phyloP scores from a whole-genome alignment of 2,888 invertebrate genomes.

The Busseola fusca region DNA sequence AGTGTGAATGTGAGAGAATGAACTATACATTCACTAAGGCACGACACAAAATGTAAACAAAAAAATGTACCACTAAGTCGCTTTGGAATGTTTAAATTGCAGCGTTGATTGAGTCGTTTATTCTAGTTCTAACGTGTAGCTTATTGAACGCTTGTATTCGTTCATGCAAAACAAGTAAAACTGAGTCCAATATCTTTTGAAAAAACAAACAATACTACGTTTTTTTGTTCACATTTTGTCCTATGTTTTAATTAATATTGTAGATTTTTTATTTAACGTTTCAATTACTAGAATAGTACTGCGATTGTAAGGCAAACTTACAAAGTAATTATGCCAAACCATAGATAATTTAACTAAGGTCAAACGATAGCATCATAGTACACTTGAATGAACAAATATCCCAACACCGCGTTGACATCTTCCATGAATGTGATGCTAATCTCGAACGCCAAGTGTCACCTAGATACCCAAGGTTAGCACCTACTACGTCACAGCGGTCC shows the following conservation, averaged over 20 bases:
- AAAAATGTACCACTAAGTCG: conserved; percentile 25
- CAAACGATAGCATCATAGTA: conserved; percentile 13
- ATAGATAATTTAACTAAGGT: conserved; percentile 1
- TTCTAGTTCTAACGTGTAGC: conserved; percentile 5
- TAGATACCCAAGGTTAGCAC: conserved; percentile 75
- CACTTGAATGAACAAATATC: conserved; percentile 42
- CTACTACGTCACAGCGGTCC: conserved; percentile 49
- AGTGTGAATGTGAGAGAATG: no score
- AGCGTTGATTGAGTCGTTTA: conserved; percentile 32
- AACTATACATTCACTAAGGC: neutral
- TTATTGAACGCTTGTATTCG: neutral
- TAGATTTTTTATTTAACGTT: neutral
- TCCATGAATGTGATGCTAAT: conserved; percentile 45
- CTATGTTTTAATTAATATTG: neutral
- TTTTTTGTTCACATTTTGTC: neutral
- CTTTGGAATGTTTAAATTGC: conserved; percentile 25
- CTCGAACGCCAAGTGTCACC: conserved; percentile 68
- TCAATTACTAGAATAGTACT: neutral
- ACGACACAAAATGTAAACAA: conserved; percentile 10
- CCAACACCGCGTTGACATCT: conserved; percentile 46
- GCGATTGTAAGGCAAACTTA: neutral
- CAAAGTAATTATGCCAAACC: neutral
- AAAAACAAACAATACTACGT: neutral
- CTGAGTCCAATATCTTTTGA: neutral
- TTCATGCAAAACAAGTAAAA: neutral